These are phyloP conservation scores for Papilio helenus DNA, from an alignment of 1,140 invertebrate species.

Conservation along the genomic window DNA sequence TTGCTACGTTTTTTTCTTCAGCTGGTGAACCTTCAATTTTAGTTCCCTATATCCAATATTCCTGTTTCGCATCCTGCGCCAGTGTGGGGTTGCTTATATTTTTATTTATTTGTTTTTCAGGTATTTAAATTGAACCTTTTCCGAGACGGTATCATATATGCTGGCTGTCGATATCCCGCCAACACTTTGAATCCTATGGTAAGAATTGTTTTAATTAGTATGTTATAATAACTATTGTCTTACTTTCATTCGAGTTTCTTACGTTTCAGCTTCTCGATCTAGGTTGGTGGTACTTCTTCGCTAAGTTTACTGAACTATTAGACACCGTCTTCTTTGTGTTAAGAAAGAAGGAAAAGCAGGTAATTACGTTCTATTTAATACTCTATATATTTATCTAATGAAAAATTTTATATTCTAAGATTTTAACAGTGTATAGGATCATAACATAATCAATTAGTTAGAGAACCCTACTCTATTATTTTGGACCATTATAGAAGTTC, in stretches of 20 bases:
- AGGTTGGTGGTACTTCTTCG: constrained; percentile 85
- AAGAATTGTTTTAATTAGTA: constrained; percentile 27
- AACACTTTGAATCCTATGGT: constrained; percentile 72
- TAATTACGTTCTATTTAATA: constrained; percentile 39
- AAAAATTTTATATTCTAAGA: neutral
- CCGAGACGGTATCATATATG: constrained; percentile 72
- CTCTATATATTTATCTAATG: no score
- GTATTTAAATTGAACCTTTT: constrained; percentile 72
- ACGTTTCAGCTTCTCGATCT: constrained; percentile 69
- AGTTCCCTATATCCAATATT: no score
- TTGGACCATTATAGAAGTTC: no score
- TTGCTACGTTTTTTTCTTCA: no score
- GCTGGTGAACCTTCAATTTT: no score
- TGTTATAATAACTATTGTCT: neutral
- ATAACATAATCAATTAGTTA: no score
- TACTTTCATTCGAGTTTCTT: constrained; percentile 16
- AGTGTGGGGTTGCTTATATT: neutral
- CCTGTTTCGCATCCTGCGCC: neutral
- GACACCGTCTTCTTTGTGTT: constrained; percentile 92
- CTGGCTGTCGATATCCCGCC: constrained; percentile 74
- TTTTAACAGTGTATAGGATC: no score
- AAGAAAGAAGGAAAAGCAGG: constrained; percentile 89
- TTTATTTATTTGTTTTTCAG: constrained; percentile 51
- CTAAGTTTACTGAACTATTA: constrained; percentile 85
- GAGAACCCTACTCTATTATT: no score